Evolutionary conservation across 2,113 vertebrate species (phyloP).

Genomic region (Saccopteryx leptura): DNA sequence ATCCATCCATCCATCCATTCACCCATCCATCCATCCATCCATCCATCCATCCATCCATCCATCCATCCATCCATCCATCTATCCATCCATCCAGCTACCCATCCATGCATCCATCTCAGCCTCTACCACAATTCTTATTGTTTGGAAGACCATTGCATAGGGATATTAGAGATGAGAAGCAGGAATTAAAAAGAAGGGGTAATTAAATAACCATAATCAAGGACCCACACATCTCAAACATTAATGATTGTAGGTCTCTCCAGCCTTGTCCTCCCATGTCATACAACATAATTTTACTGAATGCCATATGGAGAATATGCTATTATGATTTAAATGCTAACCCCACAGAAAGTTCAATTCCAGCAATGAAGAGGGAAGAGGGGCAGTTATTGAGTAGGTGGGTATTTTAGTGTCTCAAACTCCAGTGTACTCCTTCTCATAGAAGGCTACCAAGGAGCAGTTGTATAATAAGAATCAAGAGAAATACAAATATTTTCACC

Average conservation of each 20-base stretch:
- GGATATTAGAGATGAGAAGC: not conserved
- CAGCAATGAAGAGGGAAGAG: not conserved
- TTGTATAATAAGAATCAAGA: not conserved
- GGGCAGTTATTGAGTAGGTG: not conserved
- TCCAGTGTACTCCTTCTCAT: not conserved
- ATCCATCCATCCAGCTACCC: rapidly evolving
- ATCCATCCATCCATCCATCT: not conserved
- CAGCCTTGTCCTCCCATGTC: not conserved
- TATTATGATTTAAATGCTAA: not conserved
- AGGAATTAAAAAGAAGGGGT: not conserved
- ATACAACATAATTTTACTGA: not conserved
- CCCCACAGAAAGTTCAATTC: not conserved
- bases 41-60: not conserved
- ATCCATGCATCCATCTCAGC: not conserved
- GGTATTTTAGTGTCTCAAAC: not conserved
- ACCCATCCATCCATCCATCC: not conserved
- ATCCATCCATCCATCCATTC: not conserved
- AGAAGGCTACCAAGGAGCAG: not conserved
- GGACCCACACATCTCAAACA: not conserved
- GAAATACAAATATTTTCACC: not conserved
- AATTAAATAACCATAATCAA: not conserved
- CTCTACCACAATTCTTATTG: not conserved
- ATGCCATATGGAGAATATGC: not conserved
- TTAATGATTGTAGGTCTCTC: not conserved
- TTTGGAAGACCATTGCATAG: not conserved